A percentile compares a stretch with the other conserved stretches of the same genome.
Evolutionary conservation across 2,888 invertebrate species (phyloP).

Genomic region (Conomelus anceps): DNA sequence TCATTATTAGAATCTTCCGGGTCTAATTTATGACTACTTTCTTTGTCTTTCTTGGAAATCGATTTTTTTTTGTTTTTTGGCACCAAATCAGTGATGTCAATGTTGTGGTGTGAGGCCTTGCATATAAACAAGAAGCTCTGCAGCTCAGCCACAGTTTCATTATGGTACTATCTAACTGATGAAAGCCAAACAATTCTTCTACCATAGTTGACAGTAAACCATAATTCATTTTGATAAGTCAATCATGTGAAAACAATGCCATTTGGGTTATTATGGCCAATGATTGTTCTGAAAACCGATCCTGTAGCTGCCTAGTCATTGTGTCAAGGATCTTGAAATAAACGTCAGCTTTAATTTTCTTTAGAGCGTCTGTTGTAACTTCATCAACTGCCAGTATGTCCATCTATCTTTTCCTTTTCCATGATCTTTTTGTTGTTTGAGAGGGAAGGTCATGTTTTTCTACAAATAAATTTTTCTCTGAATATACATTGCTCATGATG

Average conservation of each 20-base stretch:
- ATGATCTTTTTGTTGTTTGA: not conserved
- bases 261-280: not conserved
- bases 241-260: not conserved
- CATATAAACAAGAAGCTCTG: too few species aligned
- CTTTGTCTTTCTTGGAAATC: too few species aligned
- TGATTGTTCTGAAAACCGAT: conserved; percentile 12
- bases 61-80: too few species aligned
- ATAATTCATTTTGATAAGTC: not conserved
- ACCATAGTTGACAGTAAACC: not conserved
- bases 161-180: not conserved
- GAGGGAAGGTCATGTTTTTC: not conserved
- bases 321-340: conserved; percentile 14
- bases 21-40: too few species aligned
- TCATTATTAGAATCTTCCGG: too few species aligned
- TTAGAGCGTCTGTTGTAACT: not conserved
- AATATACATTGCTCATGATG: conserved; percentile 2
- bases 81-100: too few species aligned
- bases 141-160: too few species aligned
- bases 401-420: conserved; percentile 15
- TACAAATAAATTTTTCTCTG: not conserved
- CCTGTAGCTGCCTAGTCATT: not conserved
- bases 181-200: not conserved
- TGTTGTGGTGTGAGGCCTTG: too few species aligned
- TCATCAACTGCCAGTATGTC: conserved; percentile 17
- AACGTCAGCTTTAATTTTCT: conserved; percentile 9